Base-by-base conservation (phyloP, 2,888 invertebrate species). In the Yponomeuta evonymella region DNA sequence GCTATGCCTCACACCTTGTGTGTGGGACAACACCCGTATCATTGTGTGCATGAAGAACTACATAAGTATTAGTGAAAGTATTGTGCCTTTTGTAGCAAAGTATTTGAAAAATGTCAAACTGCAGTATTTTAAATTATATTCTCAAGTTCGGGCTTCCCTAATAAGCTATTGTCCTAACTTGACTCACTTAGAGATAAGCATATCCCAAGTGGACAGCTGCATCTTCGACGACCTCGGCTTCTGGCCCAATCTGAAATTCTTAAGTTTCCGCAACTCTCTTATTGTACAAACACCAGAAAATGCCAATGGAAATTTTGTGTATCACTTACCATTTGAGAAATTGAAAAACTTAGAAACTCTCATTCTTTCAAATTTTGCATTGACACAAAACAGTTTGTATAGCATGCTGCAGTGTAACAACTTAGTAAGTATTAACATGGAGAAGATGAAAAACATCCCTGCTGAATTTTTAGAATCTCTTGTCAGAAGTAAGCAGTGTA, bases 31-130 rank as follows among this genome's bases (percentile, higher is more conserved):
- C 78, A 92, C 92, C 70, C 87, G 92, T 66, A 86, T 93, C 74
- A 87, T 92, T 76, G 90, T 93, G 71, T 92, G 92, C 78, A 93
- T 93, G 92, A 93, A 93, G 77, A 93, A 93, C 78, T 93, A 93
- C 84, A 84, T 88, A 72, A 88, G 84, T 75, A 90, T 93, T 77
- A 88, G 87, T 81, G 91, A 93, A 78, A 90, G 86, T 75, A 90
- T 93, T 81, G 90, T 93, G 80, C 93, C 93, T 78, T 90, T 90
- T 81, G 92, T 93, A 72, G 89, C 92, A 73, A 89, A 88, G 79
- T 91, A 91, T 86, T 86, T 93, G 73, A 93, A 92, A 78, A 87
- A 90, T 85, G 92, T 93, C 33, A 93, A 93, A 84, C 79, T 93
- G 75, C 93, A 93, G 87, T 93, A 93, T 87, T 93, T 93, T 76